Base-by-base conservation (phyloP, 1,140 invertebrate species). In the Steinernema khuongi region DNA sequence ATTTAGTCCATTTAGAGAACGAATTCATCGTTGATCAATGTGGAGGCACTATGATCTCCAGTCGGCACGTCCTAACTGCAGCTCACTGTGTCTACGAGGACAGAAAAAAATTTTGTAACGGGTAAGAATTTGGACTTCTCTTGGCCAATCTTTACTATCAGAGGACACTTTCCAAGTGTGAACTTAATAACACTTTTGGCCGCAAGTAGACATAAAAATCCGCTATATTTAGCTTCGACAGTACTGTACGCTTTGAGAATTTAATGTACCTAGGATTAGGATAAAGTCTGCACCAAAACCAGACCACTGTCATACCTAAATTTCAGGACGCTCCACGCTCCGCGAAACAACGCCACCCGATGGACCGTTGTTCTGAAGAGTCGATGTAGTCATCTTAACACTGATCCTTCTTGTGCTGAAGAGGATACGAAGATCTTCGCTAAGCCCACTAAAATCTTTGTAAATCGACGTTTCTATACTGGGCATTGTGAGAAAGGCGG, bases 31-130 rank as follows among this genome's bases (percentile, higher is more conserved):
- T 26, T 26, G 2, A 22, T 14, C 50, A 41, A 72, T 87, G 86
- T 78, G 86, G 85, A 19, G 86, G 83, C 7, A 80, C 74, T 50
- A 77, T 87, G n/a, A 81, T 87, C 41, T 77, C 81, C 36, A 79
- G 83, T 60, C 74, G 80, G 18, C 86, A 86, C 82, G 78, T 87
- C 14, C 68, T 87, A 11, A 87, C 86, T 2, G 86, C 86, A 30
- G 85, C 85, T 18, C 86, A 87, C 77, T 87, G 86, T 77, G 75
- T 87, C 33, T 76, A 43, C 32, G 72, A 75, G 79, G n/a, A 7
- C n/a, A n/a, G n/a, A n/a, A 41, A 7, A 41, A 41, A 41, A 41
- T 11, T 41, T n/a, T 41, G n/a, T 41, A 7, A 7, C 7, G 7
- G 36, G 36, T 11, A 7, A 7, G 36, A 11, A n/a, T 41, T 41